These are phyloP conservation scores for Sturnus vulgaris DNA, from an alignment of 2,113 vertebrate genomes.

Conservation along the genomic window DNA sequence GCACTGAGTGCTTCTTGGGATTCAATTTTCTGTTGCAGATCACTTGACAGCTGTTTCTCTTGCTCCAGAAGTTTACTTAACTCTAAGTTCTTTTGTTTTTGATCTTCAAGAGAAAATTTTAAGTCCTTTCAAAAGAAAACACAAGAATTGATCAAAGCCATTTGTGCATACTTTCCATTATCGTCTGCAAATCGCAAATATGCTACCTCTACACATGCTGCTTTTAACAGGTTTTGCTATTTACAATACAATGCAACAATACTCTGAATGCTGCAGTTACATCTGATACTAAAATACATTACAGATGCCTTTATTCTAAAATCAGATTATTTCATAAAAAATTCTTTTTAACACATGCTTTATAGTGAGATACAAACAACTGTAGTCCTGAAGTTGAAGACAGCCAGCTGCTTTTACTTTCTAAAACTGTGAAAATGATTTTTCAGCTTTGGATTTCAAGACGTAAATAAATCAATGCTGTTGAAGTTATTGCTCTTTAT, in stretches of 20 bases:
- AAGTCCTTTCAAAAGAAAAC: constrained; percentile 79
- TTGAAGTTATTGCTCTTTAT: neutral
- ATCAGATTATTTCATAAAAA: neutral
- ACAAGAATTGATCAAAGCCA: neutral
- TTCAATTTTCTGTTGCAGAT: constrained; percentile 79
- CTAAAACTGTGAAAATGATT: neutral
- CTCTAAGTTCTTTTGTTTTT: constrained; percentile 73
- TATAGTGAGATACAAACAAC: neutral
- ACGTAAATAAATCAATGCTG: neutral
- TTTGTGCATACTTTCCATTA: neutral
- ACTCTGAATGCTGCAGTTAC: neutral
- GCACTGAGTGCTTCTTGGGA: constrained; percentile 73
- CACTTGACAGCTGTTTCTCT: constrained; percentile 76
- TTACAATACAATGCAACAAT: neutral
- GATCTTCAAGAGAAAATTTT: constrained; percentile 81
- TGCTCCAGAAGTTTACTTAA: constrained; percentile 80
- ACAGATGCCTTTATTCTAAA: neutral
- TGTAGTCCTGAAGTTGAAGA: neutral
- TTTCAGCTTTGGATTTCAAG: neutral
- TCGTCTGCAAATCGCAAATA: neutral
- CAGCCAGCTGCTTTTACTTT: neutral
- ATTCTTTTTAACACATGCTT: neutral
- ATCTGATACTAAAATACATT: neutral
- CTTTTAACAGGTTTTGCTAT: neutral
- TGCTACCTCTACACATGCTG: neutral